phyloP scores from a whole-genome alignment of 2,888 invertebrate genomes.

The Thereva nobilitata region DNA sequence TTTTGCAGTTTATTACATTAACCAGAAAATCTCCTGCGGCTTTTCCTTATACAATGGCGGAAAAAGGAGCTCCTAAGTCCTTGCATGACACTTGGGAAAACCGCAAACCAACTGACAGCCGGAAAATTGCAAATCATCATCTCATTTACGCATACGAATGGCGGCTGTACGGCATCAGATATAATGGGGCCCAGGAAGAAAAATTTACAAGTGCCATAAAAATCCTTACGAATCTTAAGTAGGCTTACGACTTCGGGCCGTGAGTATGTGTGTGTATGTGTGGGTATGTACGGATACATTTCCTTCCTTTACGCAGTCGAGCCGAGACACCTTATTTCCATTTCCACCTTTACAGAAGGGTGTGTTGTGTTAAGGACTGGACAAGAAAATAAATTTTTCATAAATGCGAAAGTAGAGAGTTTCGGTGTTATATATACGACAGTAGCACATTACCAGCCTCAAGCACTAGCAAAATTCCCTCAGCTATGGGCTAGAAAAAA shows the following conservation, averaged over 20 bases:
- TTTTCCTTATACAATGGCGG: no score
- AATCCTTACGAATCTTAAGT: background rate
- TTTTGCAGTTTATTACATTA: no score
- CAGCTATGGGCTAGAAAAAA: slow-evolving; percentile 13
- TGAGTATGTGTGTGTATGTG: background rate
- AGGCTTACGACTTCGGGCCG: slow-evolving; percentile 3
- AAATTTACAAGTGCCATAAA: background rate
- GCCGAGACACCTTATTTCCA: background rate
- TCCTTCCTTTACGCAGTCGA: no score
- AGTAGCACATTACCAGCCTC: slow-evolving; percentile 12
- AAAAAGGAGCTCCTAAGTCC: no score
- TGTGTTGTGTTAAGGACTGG: slow-evolving; percentile 16
- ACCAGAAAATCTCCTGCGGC: no score
- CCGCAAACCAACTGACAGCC: background rate
- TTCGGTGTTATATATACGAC: slow-evolving; percentile 3
- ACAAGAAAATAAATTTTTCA: slow-evolving; percentile 14
- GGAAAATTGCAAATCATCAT: slow-evolving; percentile 20
- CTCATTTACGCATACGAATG: slow-evolving; percentile 21
- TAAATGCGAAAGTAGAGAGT: slow-evolving; percentile 3
- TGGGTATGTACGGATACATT: background rate
- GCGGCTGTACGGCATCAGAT: background rate
- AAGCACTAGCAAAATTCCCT: background rate
- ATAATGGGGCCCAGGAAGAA: no score
- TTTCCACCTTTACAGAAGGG: background rate
- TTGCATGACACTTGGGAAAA: no score